Evolutionary conservation across 2,888 invertebrate genomes (phyloP), one percentile per base, ranked within the genome.

Genomic region (Cetonia aurata): DNA sequence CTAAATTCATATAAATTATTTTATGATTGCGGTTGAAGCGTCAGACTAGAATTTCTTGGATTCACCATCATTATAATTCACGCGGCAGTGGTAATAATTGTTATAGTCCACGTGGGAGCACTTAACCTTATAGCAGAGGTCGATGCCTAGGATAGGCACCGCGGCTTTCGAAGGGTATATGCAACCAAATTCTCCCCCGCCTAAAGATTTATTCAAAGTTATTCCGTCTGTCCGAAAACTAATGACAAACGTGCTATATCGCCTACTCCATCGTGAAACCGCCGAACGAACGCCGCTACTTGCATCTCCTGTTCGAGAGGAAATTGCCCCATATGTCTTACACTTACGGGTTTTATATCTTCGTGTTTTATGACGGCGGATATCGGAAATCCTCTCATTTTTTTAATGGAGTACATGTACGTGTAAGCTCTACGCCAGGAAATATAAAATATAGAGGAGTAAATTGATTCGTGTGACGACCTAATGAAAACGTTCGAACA

Each of bases 121-220:
- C 25, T 44, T 25, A 15, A 25, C 12, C 10, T 46, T 25, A n/a
- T n/a, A 31, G 13, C 31, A 60, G 31, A 48, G 48, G 48, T 60
- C 60, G 31, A 46, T 48, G 46, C 48, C 46, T 48, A 60, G 59
- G 8, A 59, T 15, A 46, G 33, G 12, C 60, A 48, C 31, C n/a
- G 25, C 6, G 60, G 25, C 25, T 4, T 25, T 60, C 44, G 57
- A 2, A 59, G 13, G 52, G 50, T 33, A 50, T 31, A 66, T 52
- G 78, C 76, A 74, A 71, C 73, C 72, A 77, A 77, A 77, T 77
- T 78, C 79, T n/a, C 25, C 79, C 78, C 80, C 75, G 74, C 79
- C 73, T 46, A 70, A 75, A 80, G 80, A 80, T 80, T 80, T 80
- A 80, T 80, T 77, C 77, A 75, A 75, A 78, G 79, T 80, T 80